phyloP scores from a whole-genome alignment of 2,113 vertebrate species.

The Muscicapa adusta region DNA sequence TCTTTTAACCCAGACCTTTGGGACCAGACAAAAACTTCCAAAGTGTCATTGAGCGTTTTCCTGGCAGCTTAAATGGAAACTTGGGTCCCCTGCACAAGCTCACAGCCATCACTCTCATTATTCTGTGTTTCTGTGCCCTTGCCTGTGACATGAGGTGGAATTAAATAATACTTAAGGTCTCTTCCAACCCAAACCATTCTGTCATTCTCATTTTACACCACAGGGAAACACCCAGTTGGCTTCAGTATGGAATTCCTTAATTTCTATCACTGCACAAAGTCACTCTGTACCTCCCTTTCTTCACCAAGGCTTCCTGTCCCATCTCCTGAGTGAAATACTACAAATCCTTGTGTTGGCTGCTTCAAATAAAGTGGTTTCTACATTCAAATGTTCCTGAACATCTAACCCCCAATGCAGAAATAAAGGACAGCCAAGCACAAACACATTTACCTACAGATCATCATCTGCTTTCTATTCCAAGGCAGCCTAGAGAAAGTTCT shows the following conservation, averaged over 20 bases:
- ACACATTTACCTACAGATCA: rapidly evolving
- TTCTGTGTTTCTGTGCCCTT: not conserved
- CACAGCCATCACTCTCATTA: rapidly evolving
- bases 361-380: not conserved
- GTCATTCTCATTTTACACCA: not conserved
- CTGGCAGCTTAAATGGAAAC: not conserved
- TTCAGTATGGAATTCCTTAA: not conserved
- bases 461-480: not conserved
- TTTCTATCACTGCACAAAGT: not conserved
- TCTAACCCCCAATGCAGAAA: not conserved
- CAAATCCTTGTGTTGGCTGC: not conserved
- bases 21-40: not conserved
- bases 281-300: not conserved
- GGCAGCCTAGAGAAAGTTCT: not conserved
- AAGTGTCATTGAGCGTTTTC: not conserved
- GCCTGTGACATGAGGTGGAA: not conserved
- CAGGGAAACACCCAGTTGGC: rapidly evolving
- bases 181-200: not conserved
- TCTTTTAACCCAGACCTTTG: not conserved
- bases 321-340: not conserved
- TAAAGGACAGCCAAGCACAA: not conserved
- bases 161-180: no score
- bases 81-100: not conserved
- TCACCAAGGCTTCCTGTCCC: not conserved
- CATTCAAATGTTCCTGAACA: not conserved